These are phyloP conservation scores for Seriola quinqueradiata DNA, from an alignment of 2,113 vertebrate genomes.

Conservation along the genomic window DNA sequence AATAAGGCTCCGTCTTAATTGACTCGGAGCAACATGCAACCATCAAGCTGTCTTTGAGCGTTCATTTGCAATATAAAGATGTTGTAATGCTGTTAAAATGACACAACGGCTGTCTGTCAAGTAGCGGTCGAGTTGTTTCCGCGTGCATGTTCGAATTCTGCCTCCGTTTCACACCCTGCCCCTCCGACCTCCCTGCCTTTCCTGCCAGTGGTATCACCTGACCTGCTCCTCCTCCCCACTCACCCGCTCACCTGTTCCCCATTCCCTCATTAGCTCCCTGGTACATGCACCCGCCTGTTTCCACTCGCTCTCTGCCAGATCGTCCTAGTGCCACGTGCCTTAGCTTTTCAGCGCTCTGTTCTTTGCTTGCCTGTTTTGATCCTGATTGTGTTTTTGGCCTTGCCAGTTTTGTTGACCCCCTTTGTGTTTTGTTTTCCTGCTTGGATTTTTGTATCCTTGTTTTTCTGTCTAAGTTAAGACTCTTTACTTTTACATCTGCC, in stretches of 20 bases:
- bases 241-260: neutral
- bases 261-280: neutral
- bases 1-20: neutral
- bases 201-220: neutral
- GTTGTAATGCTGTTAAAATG: neutral
- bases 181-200: neutral
- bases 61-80: too few relatives aligned
- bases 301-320: neutral
- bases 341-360: neutral
- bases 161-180: neutral
- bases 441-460: neutral
- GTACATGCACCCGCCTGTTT: neutral
- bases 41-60: neutral
- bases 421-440: neutral
- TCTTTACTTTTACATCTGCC: slow-evolving; percentile 1
- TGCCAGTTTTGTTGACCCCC: neutral
- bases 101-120: neutral
- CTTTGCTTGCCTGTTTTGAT: neutral
- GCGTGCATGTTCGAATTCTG: neutral
- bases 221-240: neutral
- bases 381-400: neutral
- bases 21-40: neutral
- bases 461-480: neutral
- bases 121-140: too few relatives aligned
- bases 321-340: neutral